Evolutionary conservation across 2,113 vertebrate genomes (phyloP).

Genomic region (Oncorhynchus tshawytscha): DNA sequence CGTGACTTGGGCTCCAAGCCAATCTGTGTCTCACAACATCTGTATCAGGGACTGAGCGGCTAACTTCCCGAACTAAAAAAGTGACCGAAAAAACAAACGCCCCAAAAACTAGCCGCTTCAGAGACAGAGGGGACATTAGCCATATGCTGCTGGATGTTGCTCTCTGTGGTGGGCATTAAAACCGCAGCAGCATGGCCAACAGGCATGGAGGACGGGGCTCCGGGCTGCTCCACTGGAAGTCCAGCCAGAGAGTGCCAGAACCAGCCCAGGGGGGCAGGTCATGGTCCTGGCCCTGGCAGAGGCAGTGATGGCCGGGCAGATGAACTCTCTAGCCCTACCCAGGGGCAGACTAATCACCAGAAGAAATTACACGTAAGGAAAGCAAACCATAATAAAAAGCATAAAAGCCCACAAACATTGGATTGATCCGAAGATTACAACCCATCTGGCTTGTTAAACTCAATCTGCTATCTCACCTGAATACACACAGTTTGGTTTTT

Average conservation of each 20-base stretch:
- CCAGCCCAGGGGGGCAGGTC: neutral
- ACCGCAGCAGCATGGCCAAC: slow-evolving; percentile 50
- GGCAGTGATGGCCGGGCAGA: slow-evolving; percentile 46
- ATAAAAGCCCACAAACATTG: slow-evolving; percentile 96
- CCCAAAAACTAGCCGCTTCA: slow-evolving; percentile 21
- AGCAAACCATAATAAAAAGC: slow-evolving; percentile 93
- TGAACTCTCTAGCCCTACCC: slow-evolving; percentile 58
- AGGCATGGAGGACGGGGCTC: slow-evolving; percentile 39
- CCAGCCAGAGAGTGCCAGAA: slow-evolving; percentile 4
- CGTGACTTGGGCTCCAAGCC: neutral
- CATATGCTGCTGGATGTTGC: slow-evolving; percentile 38
- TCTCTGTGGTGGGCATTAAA: slow-evolving; percentile 53
- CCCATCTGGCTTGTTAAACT: slow-evolving; percentile 98
- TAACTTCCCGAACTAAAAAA: neutral
- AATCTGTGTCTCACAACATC: neutral
- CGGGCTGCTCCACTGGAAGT: slow-evolving; percentile 45
- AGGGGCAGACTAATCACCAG: slow-evolving; percentile 69
- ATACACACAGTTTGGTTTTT: slow-evolving; percentile 50
- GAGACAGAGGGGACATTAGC: slow-evolving; percentile 45
- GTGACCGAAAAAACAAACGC: slow-evolving; percentile 18
- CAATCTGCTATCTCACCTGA: slow-evolving; percentile 86
- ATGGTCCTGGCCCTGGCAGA: slow-evolving; percentile 35
- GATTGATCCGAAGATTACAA: slow-evolving; percentile 96
- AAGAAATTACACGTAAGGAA: slow-evolving; percentile 82
- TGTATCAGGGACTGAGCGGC: neutral